Base-by-base conservation (phyloP, 2,113 vertebrate species). In the Hippocampus abdominalis region DNA sequence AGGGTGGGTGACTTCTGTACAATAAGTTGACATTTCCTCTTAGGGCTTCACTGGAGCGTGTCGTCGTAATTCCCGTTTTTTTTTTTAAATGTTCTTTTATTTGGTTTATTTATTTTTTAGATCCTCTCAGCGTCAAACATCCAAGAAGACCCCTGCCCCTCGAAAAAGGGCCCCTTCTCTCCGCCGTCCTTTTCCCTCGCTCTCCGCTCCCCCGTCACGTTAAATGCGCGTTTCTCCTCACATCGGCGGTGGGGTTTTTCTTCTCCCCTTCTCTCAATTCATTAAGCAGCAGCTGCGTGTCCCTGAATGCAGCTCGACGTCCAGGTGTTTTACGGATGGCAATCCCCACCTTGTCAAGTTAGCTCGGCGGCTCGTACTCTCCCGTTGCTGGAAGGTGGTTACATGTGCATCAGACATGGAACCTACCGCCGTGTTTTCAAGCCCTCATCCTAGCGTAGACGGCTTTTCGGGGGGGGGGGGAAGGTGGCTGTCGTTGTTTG, bases 351-450 rank as follows among this genome's bases (percentile, higher is more conserved):
- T 88, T 91, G 91, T 90, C 90, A 91, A 60, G 79, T 29, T 82
- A 84, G 77, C 86, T 84, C 54, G 48, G 81, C 81, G 81, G 84
- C 81, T 85, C 85, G 89, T 90, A 86, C 86, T 86, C 90, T 86
- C 85, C 79, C 77, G 48, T 32, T 78, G 81, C 86, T 68, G 81
- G 87, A 83, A 78, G 82, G 63, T 75, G 73, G 81, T 83, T 91
- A 86, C 91, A 92, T 92, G 92, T 92, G 92, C 83, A 84, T 73
- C 80, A 88, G 77, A 86, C 87, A 81, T 89, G 89, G 40, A 84
- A 90, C 90, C 79, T 76, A 89, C 86, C 85, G 83, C 84, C 81
- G 81, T 79, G 86, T 76, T 80, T 84, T 81, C 86, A 89, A 70
- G 77, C 82, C 81, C 79, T 72, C 63, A 68, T 86, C 85, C 86